phyloP scores from a whole-genome alignment of 1,140 invertebrate species.

The Drosophila truncata region DNA sequence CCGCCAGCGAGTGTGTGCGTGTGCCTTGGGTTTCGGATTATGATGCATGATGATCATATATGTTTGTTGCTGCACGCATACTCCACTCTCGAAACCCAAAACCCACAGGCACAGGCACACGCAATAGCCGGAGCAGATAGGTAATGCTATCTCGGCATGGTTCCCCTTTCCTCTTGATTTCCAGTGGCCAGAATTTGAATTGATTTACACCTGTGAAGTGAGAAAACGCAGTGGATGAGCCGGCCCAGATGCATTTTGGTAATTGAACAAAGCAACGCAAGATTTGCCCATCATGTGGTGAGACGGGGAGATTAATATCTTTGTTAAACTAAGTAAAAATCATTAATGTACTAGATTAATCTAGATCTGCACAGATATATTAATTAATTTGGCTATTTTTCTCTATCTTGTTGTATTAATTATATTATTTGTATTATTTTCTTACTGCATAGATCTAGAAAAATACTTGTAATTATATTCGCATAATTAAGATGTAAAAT shows the following conservation, averaged over 20 bases:
- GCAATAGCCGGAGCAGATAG: conserved; percentile 8
- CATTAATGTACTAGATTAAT: no score
- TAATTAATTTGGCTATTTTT: background rate
- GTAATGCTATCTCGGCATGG: conserved; percentile 50
- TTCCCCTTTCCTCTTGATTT: background rate
- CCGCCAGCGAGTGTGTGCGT: conserved; percentile 21
- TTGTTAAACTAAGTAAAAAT: no score
- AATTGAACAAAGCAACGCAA: conserved; percentile 34
- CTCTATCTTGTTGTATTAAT: no score
- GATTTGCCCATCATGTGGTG: background rate
- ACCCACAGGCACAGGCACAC: conserved; percentile 25
- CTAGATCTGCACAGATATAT: no score
- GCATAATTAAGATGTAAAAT: conserved; percentile 34
- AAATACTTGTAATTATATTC: background rate
- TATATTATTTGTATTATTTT: background rate
- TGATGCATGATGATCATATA: conserved; percentile 83
- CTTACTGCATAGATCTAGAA: background rate
- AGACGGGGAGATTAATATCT: background rate
- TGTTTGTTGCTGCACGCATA: conserved; percentile 70
- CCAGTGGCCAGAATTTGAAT: conserved; percentile 56
- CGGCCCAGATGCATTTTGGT: conserved; percentile 54
- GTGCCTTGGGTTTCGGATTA: conserved; percentile 73
- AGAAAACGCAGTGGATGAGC: conserved; percentile 27
- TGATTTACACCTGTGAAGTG: conserved; percentile 74
- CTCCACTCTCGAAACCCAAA: conserved; percentile 46